Conservation (phyloP, 1,140 invertebrate species). For the Homalodisca vitripennis region DNA sequence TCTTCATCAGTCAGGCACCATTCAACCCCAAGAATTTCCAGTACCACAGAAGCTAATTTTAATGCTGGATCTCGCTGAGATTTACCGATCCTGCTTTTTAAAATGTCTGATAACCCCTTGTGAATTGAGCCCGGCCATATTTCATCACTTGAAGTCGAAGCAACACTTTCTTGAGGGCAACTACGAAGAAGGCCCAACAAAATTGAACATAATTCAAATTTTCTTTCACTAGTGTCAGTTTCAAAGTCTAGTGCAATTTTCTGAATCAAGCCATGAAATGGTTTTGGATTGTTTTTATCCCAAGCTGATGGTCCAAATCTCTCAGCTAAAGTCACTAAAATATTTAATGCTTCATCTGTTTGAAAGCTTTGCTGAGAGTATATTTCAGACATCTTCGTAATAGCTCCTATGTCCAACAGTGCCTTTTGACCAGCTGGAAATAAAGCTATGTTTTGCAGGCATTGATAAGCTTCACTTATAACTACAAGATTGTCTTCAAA, state of each 20-base stretch:
- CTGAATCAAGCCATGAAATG: conserved; percentile 79
- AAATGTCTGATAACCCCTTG: conserved; percentile 75
- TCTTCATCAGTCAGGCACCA: conserved; percentile 78
- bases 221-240: conserved; percentile 79
- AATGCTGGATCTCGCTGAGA: conserved; percentile 85
- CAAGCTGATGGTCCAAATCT: conserved; percentile 69
- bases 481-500: conserved; percentile 78
- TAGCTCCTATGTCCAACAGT: conserved; percentile 70
- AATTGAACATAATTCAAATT: conserved; percentile 80
- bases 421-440: conserved; percentile 71
- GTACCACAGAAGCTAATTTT: conserved; percentile 72
- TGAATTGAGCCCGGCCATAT: conserved; percentile 76
- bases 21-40: conserved; percentile 81
- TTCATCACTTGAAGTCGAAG: conserved; percentile 61
- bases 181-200: conserved; percentile 71
- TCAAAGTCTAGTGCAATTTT: conserved; percentile 84
- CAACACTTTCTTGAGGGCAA: conserved; percentile 62
- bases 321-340: conserved; percentile 69
- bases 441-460: conserved; percentile 73
- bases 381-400: conserved; percentile 78
- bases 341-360: conserved; percentile 78
- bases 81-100: conserved; percentile 83
- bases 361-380: conserved; percentile 83
- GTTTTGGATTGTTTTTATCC: conserved; percentile 64
- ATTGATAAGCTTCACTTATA: conserved; percentile 85